Percentiles rank a stretch among this genome's conserved stretches.
Evolutionary conservation across 2,113 vertebrate genomes (phyloP).

Genomic region (Gila orcuttii): DNA sequence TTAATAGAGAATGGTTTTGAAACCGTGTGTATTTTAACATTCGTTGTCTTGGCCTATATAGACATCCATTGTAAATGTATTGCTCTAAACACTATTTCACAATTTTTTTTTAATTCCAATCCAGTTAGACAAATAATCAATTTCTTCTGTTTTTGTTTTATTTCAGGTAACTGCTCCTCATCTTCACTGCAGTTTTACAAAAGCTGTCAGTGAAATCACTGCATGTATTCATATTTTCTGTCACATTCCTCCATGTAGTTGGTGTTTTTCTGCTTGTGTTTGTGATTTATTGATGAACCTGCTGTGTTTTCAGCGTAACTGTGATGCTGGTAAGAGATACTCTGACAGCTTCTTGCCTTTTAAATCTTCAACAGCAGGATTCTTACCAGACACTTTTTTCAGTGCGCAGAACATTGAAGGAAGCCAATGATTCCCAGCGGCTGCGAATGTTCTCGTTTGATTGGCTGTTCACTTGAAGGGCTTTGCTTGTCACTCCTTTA

Average conservation of each 20-base stretch:
- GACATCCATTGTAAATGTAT: no score
- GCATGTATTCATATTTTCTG: not conserved
- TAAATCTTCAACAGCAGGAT: slow-evolving; percentile 24
- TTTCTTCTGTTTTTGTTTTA: not conserved
- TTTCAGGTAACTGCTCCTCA: not conserved
- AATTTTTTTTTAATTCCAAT: not conserved
- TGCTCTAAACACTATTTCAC: no score
- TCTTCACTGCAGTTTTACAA: not conserved
- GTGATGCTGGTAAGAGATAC: not conserved
- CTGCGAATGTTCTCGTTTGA: not conserved
- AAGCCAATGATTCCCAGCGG: not conserved
- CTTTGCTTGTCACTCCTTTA: not conserved
- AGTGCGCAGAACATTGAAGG: no score
- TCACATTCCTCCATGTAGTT: not conserved
- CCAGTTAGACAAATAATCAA: not conserved
- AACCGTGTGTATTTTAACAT: not conserved
- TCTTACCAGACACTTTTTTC: not conserved
- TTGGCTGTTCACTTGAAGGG: not conserved
- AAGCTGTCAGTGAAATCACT: not conserved
- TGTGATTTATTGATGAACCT: not conserved
- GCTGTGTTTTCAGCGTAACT: not conserved
- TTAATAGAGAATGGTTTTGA: not conserved
- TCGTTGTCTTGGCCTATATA: no score
- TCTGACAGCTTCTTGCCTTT: not conserved
- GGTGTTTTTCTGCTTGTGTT: not conserved